phyloP scores from a whole-genome alignment of 1,140 invertebrate species.

The Magallana ariakensis region DNA sequence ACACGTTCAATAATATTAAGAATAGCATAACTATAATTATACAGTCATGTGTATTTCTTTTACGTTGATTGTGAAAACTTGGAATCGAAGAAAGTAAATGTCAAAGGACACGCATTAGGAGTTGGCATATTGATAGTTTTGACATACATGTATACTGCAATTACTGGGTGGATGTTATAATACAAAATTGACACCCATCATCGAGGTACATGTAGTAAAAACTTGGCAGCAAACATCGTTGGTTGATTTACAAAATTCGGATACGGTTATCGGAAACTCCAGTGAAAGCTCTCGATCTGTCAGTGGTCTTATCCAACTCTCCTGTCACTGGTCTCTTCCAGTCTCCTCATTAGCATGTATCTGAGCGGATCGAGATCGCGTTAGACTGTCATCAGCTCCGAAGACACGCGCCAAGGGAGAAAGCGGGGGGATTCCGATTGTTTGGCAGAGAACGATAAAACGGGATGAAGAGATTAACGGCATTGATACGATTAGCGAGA shows the following conservation, averaged over 20 bases:
- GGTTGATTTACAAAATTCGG: not conserved
- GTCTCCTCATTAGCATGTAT: slow-evolving; percentile 10
- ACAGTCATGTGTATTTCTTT: too few relatives aligned
- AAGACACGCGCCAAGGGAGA: slow-evolving; percentile 9
- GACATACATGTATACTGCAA: too few relatives aligned
- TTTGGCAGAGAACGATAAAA: not conserved
- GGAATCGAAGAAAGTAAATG: too few relatives aligned
- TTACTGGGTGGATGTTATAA: too few relatives aligned
- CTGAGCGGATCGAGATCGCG: not conserved
- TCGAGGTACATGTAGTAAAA: too few relatives aligned
- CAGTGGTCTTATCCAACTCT: not conserved
- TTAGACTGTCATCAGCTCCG: not conserved
- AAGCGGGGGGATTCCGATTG: not conserved
- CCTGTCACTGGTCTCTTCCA: not conserved
- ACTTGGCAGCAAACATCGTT: too few relatives aligned
- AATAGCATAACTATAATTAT: too few relatives aligned
- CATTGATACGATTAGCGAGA: not conserved
- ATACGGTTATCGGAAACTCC: not conserved
- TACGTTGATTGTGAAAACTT: too few relatives aligned
- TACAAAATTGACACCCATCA: too few relatives aligned
- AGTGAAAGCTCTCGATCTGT: not conserved
- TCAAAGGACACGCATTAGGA: too few relatives aligned
- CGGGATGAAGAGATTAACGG: slow-evolving; percentile 13
- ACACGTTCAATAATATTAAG: too few relatives aligned
- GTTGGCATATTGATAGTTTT: too few relatives aligned